Evolutionary conservation across 2,797 vertebrate genomes (phyloP).

Genomic region (Coregonus ussuriensis): DNA sequence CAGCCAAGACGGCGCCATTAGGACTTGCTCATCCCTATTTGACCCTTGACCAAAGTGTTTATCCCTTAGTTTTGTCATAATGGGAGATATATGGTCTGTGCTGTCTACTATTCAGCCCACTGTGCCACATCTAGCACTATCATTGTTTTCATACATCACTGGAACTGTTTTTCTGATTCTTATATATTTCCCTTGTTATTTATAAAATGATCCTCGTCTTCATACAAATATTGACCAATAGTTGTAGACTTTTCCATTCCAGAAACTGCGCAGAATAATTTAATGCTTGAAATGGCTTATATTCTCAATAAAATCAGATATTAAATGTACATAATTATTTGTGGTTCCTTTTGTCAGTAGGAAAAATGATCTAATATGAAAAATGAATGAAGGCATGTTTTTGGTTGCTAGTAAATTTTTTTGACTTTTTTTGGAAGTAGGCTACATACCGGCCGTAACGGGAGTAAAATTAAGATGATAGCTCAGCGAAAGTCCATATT

Average conservation of each 20-base stretch:
- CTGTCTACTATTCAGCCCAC: slow-evolving; percentile 12
- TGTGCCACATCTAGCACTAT: slow-evolving; percentile 38
- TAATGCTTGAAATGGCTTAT: slow-evolving; percentile 60
- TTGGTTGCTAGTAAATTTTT: background rate
- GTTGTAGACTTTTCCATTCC: slow-evolving; percentile 52
- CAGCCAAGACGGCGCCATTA: slow-evolving; percentile 7
- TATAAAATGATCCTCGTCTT: slow-evolving; percentile 63
- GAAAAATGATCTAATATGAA: background rate
- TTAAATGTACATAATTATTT: background rate
- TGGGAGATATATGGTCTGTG: slow-evolving; percentile 23
- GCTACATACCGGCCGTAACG: slow-evolving; percentile 11
- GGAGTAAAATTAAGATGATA: too few species aligned
- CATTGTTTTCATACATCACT: slow-evolving; percentile 58
- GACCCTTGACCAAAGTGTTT: slow-evolving; percentile 57
- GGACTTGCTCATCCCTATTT: slow-evolving; percentile 24
- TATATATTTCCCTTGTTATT: slow-evolving; percentile 66
- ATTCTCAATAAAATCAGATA: slow-evolving; percentile 70
- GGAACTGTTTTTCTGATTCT: slow-evolving; percentile 55
- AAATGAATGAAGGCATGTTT: background rate
- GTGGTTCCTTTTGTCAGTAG: slow-evolving; percentile 1
- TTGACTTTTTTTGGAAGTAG: slow-evolving; percentile 28
- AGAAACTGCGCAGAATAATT: slow-evolving; percentile 55
- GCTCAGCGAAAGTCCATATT: too few species aligned
- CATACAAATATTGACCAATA: slow-evolving; percentile 48
- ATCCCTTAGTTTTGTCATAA: slow-evolving; percentile 37